Percentiles rank a stretch among this genome's conserved stretches.
Evolutionary conservation across 2,113 vertebrate species (phyloP).

Genomic region (Cisticola juncidis): DNA sequence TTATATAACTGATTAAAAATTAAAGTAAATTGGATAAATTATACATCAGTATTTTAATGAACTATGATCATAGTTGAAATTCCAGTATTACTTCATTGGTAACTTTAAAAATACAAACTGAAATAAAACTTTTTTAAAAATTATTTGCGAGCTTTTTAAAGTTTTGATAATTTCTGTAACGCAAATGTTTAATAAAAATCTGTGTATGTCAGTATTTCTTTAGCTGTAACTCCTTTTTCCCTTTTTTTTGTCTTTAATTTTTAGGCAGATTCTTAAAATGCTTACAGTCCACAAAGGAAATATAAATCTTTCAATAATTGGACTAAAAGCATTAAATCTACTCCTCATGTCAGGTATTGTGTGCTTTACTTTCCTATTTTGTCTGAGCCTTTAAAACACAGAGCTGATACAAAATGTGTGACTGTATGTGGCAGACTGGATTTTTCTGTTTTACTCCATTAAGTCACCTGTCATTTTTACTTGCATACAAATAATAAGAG

Average conservation of each 20-base stretch:
- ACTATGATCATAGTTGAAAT: background rate
- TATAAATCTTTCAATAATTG: constrained; percentile 73
- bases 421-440: background rate
- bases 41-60: background rate
- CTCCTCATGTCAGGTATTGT: constrained; percentile 88
- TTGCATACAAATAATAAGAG: background rate
- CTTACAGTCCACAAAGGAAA: constrained; percentile 78
- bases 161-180: background rate
- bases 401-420: background rate
- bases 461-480: background rate
- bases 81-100: background rate
- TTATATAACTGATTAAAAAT: background rate
- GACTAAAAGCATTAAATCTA: constrained; percentile 82
- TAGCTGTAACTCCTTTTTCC: background rate
- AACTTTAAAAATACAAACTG: background rate
- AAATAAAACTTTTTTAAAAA: background rate
- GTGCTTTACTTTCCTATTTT: background rate
- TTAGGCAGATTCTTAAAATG: constrained; percentile 88
- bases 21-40: background rate
- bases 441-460: background rate
- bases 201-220: background rate
- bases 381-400: background rate
- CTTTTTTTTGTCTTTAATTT: background rate
- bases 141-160: background rate
- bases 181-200: background rate